phyloP scores from a whole-genome alignment of 2,797 vertebrate genomes.

The Podarcis lilfordi region DNA sequence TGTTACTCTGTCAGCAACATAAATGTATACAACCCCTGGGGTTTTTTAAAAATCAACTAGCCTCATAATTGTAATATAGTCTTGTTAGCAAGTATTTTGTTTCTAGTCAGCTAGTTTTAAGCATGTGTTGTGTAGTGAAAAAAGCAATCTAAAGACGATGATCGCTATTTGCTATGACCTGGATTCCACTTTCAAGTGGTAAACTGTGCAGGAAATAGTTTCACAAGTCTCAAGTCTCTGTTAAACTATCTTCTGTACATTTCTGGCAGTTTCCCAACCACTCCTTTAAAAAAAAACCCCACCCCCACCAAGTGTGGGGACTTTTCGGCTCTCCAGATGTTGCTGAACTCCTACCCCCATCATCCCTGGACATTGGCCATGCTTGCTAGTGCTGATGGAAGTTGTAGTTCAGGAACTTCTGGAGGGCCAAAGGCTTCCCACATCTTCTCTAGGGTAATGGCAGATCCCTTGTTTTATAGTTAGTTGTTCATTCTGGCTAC shows the following conservation, averaged over 20 bases:
- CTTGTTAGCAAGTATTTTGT: not conserved
- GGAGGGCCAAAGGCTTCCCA: not conserved
- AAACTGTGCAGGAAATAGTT: not conserved
- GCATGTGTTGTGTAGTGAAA: not conserved
- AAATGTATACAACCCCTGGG: too few relatives aligned
- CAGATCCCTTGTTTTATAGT: not conserved
- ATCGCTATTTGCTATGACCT: not conserved
- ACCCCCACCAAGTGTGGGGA: too few relatives aligned
- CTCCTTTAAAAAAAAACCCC: too few relatives aligned
- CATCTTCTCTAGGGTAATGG: not conserved
- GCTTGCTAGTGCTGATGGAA: too few relatives aligned
- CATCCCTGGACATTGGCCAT: too few relatives aligned
- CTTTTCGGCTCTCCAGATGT: too few relatives aligned
- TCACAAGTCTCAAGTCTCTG: not conserved
- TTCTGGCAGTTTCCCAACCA: not conserved
- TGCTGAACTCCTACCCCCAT: too few relatives aligned
- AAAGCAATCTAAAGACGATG: not conserved
- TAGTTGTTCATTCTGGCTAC: not conserved
- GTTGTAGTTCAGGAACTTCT: too few relatives aligned
- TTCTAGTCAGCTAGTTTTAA: not conserved
- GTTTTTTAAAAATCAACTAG: not conserved
- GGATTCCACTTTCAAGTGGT: not conserved
- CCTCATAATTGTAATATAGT: not conserved
- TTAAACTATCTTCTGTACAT: not conserved
- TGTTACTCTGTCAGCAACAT: too few relatives aligned